These are phyloP conservation scores for Diachasmimorpha longicaudata DNA, from an alignment of 1,140 invertebrate species.

Conservation along the genomic window DNA sequence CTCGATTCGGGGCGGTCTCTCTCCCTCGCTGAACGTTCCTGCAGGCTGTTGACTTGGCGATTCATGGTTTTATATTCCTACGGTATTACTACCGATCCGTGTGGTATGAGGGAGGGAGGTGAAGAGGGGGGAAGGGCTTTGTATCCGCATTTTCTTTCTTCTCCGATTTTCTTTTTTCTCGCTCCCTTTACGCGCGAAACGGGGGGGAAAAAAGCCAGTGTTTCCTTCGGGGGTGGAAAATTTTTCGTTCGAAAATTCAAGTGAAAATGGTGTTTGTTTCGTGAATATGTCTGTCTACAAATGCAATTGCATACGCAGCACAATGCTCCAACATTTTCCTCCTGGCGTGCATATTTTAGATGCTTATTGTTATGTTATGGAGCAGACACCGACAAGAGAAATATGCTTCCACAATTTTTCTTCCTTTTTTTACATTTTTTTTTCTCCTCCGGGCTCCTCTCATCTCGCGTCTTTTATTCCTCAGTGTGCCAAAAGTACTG, in stretches of 20 bases:
- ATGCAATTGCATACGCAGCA: not conserved
- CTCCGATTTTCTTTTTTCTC: not conserved
- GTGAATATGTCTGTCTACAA: not conserved
- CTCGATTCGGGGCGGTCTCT: not conserved
- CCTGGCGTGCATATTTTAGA: not conserved
- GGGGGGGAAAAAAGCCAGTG: not conserved
- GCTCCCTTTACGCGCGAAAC: not conserved
- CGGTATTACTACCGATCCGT: not conserved
- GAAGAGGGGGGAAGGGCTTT: not conserved
- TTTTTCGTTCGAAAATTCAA: not conserved
- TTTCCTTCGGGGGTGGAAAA: not conserved
- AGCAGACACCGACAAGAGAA: not conserved
- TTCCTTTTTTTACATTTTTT: not conserved
- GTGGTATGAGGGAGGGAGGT: not conserved
- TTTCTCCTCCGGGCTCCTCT: not conserved
- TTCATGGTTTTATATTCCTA: conserved; percentile 2
- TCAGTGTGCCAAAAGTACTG: not conserved
- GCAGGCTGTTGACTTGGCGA: conserved; percentile 7
- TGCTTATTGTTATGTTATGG: conserved; percentile 5
- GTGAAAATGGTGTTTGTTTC: not conserved
- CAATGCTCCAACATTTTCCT: not conserved
- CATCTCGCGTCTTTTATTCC: not conserved
- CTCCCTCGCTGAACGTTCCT: not conserved
- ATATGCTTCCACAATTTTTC: not conserved
- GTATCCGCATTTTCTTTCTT: not conserved